These are phyloP conservation scores for Enteromius radiatus DNA, from an alignment of 2,797 vertebrate genomes.

Conservation along the genomic window DNA sequence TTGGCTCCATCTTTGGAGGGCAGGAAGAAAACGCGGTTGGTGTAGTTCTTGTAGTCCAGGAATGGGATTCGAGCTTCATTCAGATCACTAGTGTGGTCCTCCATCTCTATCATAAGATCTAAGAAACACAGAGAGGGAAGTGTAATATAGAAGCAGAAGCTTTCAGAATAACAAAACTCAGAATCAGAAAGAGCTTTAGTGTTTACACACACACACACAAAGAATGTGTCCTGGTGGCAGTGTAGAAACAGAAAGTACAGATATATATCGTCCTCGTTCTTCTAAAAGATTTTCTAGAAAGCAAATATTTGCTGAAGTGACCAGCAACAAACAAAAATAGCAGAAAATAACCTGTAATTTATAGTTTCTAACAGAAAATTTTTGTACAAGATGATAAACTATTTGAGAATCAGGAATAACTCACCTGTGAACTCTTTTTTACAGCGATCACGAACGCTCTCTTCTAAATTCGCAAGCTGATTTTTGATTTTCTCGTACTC, in stretches of 20 bases:
- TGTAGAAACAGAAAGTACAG: not conserved
- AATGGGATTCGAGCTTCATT: slow-evolving; percentile 94
- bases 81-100: slow-evolving; percentile 94
- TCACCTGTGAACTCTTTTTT: slow-evolving; percentile 99
- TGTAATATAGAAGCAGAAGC: not conserved
- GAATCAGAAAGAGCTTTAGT: not conserved
- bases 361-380: not conserved
- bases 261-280: not conserved
- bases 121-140: slow-evolving; percentile 16
- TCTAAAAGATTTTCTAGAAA: not conserved
- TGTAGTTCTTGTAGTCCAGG: slow-evolving; percentile 96
- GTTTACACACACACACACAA: not conserved
- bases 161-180: not conserved
- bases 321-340: not conserved
- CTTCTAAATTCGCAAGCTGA: slow-evolving; percentile 94
- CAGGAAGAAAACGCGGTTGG: slow-evolving; percentile 95
- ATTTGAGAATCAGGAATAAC: slow-evolving; percentile 4
- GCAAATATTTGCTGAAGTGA: not conserved
- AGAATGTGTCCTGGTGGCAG: not conserved
- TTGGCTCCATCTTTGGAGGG: slow-evolving; percentile 95
- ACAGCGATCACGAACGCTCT: slow-evolving; percentile 96
- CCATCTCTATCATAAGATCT: slow-evolving; percentile 99
- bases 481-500: slow-evolving; percentile 98
- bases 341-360: not conserved
- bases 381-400: not conserved